Percentiles rank a stretch among this genome's conserved stretches.
Conservation (phyloP, 2,113 vertebrate genomes). For the Bettongia penicillata region DNA sequence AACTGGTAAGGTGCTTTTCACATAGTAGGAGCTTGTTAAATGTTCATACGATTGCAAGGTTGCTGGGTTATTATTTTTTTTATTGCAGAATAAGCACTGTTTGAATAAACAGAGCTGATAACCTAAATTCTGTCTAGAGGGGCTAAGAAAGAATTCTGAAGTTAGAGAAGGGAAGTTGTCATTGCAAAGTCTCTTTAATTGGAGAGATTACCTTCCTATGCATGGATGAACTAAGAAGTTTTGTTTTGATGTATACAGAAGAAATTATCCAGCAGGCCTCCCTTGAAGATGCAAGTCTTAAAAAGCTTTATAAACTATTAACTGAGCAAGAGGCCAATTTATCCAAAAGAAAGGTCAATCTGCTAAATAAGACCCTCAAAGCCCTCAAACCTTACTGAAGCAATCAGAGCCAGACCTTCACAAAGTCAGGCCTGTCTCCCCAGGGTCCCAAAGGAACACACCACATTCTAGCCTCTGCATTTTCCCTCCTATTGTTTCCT, state of each 20-base stretch:
- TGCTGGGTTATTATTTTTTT: background rate
- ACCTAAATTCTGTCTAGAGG: background rate
- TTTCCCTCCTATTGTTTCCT: background rate
- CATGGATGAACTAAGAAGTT: background rate
- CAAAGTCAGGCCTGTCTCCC: background rate
- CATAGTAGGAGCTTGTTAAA: background rate
- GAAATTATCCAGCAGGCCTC: background rate
- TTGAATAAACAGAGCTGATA: background rate
- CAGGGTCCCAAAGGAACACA: background rate
- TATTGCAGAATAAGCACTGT: background rate
- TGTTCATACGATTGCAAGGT: background rate
- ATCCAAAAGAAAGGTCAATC: slow-evolving; percentile 16
- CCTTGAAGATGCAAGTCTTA: background rate
- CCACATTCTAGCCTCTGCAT: background rate
- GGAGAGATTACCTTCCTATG: background rate
- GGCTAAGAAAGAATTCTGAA: background rate
- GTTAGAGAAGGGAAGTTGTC: background rate
- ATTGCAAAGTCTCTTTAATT: background rate
- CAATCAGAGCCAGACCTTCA: background rate
- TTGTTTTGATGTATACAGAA: background rate
- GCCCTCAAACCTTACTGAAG: background rate
- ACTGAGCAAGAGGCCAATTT: background rate
- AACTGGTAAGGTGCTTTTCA: background rate
- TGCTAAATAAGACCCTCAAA: background rate
- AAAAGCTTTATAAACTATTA: background rate